Percentiles rank a stretch among this genome's conserved stretches.
Evolutionary conservation across 2,113 vertebrate genomes (phyloP).

Genomic region (Salvelinus namaycush): DNA sequence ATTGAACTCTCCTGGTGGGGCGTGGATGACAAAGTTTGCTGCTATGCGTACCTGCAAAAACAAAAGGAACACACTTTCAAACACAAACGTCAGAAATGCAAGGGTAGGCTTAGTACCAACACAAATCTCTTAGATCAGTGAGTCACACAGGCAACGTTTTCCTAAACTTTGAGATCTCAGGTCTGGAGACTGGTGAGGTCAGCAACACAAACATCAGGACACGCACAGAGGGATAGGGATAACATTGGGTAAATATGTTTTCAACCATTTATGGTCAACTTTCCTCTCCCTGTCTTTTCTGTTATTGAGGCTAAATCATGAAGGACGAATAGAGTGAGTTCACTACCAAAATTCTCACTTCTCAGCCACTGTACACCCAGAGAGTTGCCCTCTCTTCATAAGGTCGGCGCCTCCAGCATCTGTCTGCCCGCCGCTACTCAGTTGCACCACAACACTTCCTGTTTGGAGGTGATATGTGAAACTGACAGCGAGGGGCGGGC

Average conservation of each 20-base stretch:
- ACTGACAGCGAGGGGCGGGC: slow-evolving; percentile 39
- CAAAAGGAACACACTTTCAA: slow-evolving; percentile 5
- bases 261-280: too few species aligned
- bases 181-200: too few species aligned
- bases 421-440: slow-evolving; percentile 4
- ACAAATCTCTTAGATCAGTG: too few species aligned
- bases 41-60: slow-evolving; percentile 89
- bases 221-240: too few species aligned
- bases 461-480: slow-evolving; percentile 62
- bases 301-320: not conserved
- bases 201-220: too few species aligned
- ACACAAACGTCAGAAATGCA: not conserved
- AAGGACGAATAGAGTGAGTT: not conserved
- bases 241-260: too few species aligned
- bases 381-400: not conserved
- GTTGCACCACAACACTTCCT: slow-evolving; percentile 66
- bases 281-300: not conserved
- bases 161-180: too few species aligned
- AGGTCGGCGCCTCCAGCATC: too few species aligned
- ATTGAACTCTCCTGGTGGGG: slow-evolving; percentile 96
- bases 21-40: slow-evolving; percentile 93
- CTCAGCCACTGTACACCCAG: not conserved
- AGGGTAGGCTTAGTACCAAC: too few species aligned
- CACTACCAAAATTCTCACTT: not conserved
- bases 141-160: too few species aligned